phyloP scores from a whole-genome alignment of 2,113 vertebrate genomes.

The Hippocampus zosterae region DNA sequence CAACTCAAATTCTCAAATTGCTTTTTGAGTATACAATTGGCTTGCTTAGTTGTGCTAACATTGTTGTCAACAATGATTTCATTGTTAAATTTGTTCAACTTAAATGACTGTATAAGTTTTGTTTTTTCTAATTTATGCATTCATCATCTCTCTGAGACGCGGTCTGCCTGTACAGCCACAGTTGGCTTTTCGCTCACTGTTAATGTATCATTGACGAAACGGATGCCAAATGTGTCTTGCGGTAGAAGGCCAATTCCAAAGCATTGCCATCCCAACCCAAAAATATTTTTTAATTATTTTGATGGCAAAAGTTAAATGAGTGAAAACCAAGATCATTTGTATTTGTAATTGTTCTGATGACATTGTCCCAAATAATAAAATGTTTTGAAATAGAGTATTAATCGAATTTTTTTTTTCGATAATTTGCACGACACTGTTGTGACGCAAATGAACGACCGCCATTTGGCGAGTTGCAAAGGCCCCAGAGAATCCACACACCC shows the following conservation, averaged over 20 bases:
- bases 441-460: constrained; percentile 51
- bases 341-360: neutral
- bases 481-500: constrained; percentile 17
- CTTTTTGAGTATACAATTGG: too few species aligned
- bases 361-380: neutral
- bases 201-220: neutral
- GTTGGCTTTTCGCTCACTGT: neutral
- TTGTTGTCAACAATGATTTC: too few species aligned
- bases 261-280: neutral
- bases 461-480: constrained; percentile 39
- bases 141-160: neutral
- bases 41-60: too few species aligned
- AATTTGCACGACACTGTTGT: neutral
- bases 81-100: too few species aligned
- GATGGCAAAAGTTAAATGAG: neutral
- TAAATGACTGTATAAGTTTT: too few species aligned
- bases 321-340: neutral
- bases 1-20: too few species aligned
- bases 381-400: neutral
- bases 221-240: neutral
- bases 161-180: neutral
- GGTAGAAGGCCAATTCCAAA: neutral
- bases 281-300: too few species aligned
- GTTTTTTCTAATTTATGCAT: neutral
- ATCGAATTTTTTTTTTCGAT: too few species aligned